Base-by-base conservation (phyloP, 2,797 vertebrate species). In the Odontamblyopus rebecca region DNA sequence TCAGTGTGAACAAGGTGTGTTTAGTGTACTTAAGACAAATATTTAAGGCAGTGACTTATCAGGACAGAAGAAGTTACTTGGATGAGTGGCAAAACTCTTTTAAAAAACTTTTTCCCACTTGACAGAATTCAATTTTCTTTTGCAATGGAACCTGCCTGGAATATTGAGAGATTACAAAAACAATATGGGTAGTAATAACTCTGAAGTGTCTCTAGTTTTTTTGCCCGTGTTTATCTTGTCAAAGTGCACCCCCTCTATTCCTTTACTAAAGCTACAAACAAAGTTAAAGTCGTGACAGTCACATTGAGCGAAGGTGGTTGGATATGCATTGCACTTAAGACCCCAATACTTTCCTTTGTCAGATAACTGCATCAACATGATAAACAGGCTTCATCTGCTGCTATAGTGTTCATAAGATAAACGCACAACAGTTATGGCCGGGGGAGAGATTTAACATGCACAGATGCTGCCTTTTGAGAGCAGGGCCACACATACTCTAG, bases 351-450 rank as follows among this genome's bases (percentile, higher is more conserved):
- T 76, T 74, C 59, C 19, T 68, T 73, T 75, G 76, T 85, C 81
- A 76, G 72, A 65, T 59, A 74, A 79, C 64, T 67, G 61, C 77
- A 77, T 88, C 85, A 82, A 75, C 61, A 86, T 80, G 85, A 87
- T 81, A 69, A 83, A 86, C 75, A 85, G 5, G 18, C 69, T 78
- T 85, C 79, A 82, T 85, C 83, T 84, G 71, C 23, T 29, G 61
- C 26, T 71, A 76, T 74, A 76, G 74, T 74, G 53, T 74, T 82
- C 73, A 67, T 48, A 62, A 77, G 75, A 82, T 69, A 78, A 88
- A 82, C 67, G 63, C 35, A 50, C 16, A 30, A 64, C 70, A 56
- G 48, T 68, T 62, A 68, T 56, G 77, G 81, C 77, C 68, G 18
- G 35, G 15, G 74, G 68, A 66, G 62, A 0, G 9, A 73, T 72